Percentiles rank a stretch among this genome's conserved stretches.
These are phyloP conservation scores for Sisyra terminalis DNA, from an alignment of 2,888 invertebrate species.

Conservation along the genomic window DNA sequence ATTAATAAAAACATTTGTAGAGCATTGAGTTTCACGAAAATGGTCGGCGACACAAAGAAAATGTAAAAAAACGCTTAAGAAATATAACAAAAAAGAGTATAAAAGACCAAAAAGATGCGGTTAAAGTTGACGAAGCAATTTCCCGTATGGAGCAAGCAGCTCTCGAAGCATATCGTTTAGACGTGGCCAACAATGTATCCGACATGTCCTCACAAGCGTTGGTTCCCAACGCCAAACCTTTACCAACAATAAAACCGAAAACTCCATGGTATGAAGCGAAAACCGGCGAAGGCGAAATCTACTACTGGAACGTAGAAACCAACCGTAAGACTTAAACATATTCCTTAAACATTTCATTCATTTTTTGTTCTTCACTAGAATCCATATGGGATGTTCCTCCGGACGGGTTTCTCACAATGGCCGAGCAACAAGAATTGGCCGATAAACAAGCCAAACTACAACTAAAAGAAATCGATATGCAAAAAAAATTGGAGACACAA, in stretches of 20 bases:
- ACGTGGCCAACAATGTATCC: constrained; percentile 49
- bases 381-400: constrained; percentile 59
- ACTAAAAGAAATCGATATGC: constrained; percentile 21
- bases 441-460: constrained; percentile 31
- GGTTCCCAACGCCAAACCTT: constrained; percentile 16
- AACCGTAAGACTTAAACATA: constrained; percentile 37
- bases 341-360: not conserved
- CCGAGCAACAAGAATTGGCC: constrained; percentile 40
- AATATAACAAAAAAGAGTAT: constrained; percentile 71
- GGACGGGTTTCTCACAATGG: constrained; percentile 51
- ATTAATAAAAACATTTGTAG: constrained; percentile 29
- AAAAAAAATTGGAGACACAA: constrained; percentile 19
- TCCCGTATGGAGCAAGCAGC: constrained; percentile 84
- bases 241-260: constrained; percentile 15
- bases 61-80: constrained; percentile 72
- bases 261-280: constrained; percentile 65
- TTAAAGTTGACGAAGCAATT: constrained; percentile 62
- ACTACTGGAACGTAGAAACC: constrained; percentile 76
- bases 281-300: constrained; percentile 57
- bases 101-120: constrained; percentile 59
- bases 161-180: constrained; percentile 72
- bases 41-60: constrained; percentile 83
- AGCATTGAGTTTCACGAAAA: constrained; percentile 90
- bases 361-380: constrained; percentile 35
- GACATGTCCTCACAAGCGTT: constrained; percentile 40